Evolutionary conservation across 37 sponge, comb jelly and placozoan genomes (phyloP), one percentile per base, ranked within the genome.

Genomic region (Chondrosia reniformis): DNA sequence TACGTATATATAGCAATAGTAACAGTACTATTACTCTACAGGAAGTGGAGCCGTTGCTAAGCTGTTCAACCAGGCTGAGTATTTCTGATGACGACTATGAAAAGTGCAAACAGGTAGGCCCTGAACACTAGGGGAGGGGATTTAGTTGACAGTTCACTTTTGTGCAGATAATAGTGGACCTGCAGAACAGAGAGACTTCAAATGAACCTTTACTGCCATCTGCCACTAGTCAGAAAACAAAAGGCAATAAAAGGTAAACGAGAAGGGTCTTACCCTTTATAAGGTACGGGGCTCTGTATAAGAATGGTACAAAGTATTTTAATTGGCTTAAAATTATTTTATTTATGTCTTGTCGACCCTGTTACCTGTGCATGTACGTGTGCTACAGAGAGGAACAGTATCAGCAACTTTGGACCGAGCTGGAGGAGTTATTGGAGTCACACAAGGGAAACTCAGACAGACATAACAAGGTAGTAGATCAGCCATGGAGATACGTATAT

Each of bases 341-440:
- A 22, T 25, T 25, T 10, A 25, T 22, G 21, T 63, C 27, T 63
- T 22, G 15, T 71, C 39, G 7, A 0, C 4, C 15, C 17, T 62
- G 64, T 7, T 32, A 34, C 33, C 74, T 5, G 46, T 40, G 71
- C 56, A 45, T 55, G 33, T 30, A 31, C 28, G 64, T 46, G 45
- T 46, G 63, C 15, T 25, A 27, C 63, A 92, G 95, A 64, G 95
- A 95, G 0, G 95, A 95, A 62, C 89, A 89, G 74, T 95, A 95
- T 59, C 74, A 78, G 1, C 78, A 59, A 31, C 64, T 91, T 42
- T 95, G 95, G 95, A 45, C 30, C 4, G 95, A 95, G 74, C 77
- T 95, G 37, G 87, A 90, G 58, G 55, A 34, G 5, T 40, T 90
- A 19, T 36, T 77, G 4, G 32, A 80, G 31, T 49, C 61, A 4